Evolutionary conservation across 2,888 invertebrate genomes (phyloP), one percentile per base, ranked within the genome.

Genomic region (Cinara cedri): DNA sequence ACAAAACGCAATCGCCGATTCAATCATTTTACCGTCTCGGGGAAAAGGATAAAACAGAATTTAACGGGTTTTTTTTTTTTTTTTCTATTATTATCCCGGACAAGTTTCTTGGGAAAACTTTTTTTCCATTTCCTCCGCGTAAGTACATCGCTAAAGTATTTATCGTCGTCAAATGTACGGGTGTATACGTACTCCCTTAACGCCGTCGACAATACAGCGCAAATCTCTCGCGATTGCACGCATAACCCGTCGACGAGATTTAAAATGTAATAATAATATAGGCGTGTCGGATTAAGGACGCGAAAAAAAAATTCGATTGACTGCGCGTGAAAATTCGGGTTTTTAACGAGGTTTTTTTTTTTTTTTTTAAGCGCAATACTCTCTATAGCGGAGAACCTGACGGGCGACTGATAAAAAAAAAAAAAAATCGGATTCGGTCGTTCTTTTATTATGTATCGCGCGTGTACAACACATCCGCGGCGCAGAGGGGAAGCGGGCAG

Each of bases 341-440:
- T 72, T 66, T 72, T 60, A 72, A 72, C 72, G 62, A 72, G 60
- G 49, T 72, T 72, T 34, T 34, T 34, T 34, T 34, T 34, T 34
- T 34, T 34, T 34, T 34, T 34, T 34, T 34, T 34, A 4, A 34
- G 34, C 34, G 6, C 34, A 34, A 34, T 34, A 34, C 34, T 6
- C 3, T 34, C 3, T 34, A 34, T 34, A 42, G 9, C 14, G 26
- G 51, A 51, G n/a, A 70, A 71, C 42, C 71, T 55, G 66, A 10
- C 11, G 11, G 34, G 54, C 42, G 70, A 19, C n/a, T n/a, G 26
- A 72, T 26, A 72, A 54, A 42, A 42, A 42, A 42, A n/a, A 49
- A 68, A 68, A 68, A 51, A 72, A 72, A 72, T 60, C 26, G 46
- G 60, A 72, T 72, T 72, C 46, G 1, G 60, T 26, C 57, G 55